Evolutionary conservation across 2,113 vertebrate genomes (phyloP), one percentile per base, ranked within the genome.

Genomic region (Neodon shergylaensis): DNA sequence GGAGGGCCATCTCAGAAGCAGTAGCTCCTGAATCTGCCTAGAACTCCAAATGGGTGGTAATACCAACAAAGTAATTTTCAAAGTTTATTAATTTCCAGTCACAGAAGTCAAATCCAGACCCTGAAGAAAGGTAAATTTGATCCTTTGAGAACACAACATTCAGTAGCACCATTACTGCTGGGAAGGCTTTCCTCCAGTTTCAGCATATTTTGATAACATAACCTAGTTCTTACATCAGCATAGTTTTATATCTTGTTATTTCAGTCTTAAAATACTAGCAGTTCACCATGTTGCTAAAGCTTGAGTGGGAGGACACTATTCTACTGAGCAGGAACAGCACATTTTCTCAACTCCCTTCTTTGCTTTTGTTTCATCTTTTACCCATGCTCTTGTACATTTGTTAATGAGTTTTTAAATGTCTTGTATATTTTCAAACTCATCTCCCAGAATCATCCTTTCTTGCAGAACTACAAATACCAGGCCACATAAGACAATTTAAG

Each of bases 401-500:
- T 82, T 33, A 28, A 77, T 72, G 17, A 96, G 28, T 52, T 92
- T 93, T 61, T 21, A 31, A 95, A 79, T 92, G 13, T 68, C 26
- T 87, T 58, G 49, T 74, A 82, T 93, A 42, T 72, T 70, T 94
- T 65, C 79, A 84, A 84, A 14, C 7, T 84, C 3, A 65, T 65
- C 39, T 65, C 13, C 24, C 13, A 17, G 6, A 63, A 42, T 84
- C n/a, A 42, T 42, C 24, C 65, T 65, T 42, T 63, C 39, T 19
- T 65, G 24, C 39, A 94, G 26, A 90, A 95, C 86, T 93, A 14
- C 72, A 91, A 91, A 85, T 81, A 77, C 16, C 77, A 52, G 36
- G 39, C 61, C 44, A 85, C 68, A 36, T 8, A 39, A 19, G 61
- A 61, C 14, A 12, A 21, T 72, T 85, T 91, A 89, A 86, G 13